A percentile compares a stretch with the other conserved stretches of the same genome.
phyloP scores from a whole-genome alignment of 2,113 vertebrate genomes.

The Spizaetus ornatus region DNA sequence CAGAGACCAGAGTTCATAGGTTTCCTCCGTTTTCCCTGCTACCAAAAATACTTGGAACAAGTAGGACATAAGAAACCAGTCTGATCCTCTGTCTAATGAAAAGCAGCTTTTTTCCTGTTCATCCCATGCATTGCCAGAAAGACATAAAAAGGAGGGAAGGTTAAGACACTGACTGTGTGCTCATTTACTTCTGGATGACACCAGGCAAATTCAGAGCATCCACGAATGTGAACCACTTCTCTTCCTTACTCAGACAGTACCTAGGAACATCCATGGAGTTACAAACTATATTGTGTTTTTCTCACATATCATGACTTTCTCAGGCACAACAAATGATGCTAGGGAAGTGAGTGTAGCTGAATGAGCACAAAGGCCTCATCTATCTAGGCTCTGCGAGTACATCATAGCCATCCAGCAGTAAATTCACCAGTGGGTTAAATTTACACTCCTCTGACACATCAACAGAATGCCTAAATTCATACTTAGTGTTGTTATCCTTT shows the following conservation, averaged over 20 bases:
- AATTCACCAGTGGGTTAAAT: not conserved
- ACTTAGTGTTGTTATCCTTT: not conserved
- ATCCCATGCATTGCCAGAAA: not conserved
- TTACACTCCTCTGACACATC: not conserved
- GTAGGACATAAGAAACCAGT: not conserved
- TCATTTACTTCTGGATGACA: not conserved
- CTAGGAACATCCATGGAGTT: not conserved
- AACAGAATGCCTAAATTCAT: not conserved
- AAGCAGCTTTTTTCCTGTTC: not conserved
- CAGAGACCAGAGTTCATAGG: not conserved
- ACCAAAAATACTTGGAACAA: not conserved
- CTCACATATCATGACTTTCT: not conserved
- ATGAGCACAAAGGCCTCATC: not conserved
- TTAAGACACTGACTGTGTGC: not conserved
- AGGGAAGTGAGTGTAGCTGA: not conserved
- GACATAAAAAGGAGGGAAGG: not conserved
- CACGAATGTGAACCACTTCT: not conserved
- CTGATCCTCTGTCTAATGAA: not conserved
- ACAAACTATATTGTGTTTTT: not conserved
- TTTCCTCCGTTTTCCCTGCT: not conserved
- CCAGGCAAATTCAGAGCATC: not conserved
- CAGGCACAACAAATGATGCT: not conserved
- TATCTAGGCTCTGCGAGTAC: not conserved
- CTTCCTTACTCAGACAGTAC: not conserved
- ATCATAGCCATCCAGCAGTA: not conserved